Conservation (phyloP, 2,113 vertebrate genomes). For the Hystrix brachyura region DNA sequence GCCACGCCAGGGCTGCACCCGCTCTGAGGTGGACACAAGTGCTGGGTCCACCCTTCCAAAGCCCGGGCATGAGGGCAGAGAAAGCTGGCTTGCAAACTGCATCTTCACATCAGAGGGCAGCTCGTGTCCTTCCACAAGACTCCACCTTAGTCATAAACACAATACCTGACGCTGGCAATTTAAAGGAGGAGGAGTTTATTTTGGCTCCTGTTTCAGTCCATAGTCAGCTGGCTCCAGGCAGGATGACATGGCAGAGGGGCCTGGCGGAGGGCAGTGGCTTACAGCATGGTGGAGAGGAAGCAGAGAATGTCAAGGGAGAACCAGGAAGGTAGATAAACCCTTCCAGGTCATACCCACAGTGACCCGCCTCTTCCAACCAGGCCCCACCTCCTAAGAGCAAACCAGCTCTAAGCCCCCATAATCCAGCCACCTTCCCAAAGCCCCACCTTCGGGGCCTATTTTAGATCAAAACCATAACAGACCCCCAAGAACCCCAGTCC, state of each 20-base stretch:
- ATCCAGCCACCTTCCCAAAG: not conserved
- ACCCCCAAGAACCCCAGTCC: not conserved
- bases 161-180: not conserved
- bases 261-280: not conserved
- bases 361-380: not conserved
- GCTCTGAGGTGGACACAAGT: accelerated
- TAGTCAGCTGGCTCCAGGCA: not conserved
- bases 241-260: not conserved
- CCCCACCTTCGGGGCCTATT: not conserved
- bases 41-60: not conserved
- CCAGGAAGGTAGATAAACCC: not conserved
- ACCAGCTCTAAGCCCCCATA: not conserved
- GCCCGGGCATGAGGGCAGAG: no score
- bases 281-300: not conserved
- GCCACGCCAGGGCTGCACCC: accelerated
- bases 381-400: not conserved
- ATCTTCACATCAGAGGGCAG: not conserved
- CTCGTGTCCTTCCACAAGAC: not conserved
- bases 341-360: not conserved
- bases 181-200: not conserved
- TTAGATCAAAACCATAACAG: not conserved
- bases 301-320: not conserved
- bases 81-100: not conserved
- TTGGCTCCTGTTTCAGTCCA: not conserved
- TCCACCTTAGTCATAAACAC: not conserved